Evolutionary conservation across 1,140 invertebrate genomes (phyloP).

Genomic region (Drosophila burlai): DNA sequence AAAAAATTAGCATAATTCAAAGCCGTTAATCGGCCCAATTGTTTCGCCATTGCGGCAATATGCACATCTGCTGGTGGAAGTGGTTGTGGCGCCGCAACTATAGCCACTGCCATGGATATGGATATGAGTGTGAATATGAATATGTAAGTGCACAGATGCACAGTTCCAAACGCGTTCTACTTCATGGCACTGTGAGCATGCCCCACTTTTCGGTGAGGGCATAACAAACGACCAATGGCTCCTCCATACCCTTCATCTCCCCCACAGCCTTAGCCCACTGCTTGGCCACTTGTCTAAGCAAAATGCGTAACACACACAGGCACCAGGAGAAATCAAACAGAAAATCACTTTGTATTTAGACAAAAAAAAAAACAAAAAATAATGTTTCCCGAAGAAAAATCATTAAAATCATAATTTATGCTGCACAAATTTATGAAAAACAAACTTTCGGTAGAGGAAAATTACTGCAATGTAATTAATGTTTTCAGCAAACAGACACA

Average conservation of each 20-base stretch:
- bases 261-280: neutral
- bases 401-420: conserved; percentile 24
- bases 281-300: conserved; percentile 42
- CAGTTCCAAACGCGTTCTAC: conserved; percentile 50
- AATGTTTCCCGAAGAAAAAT: conserved; percentile 10
- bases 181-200: conserved; percentile 53
- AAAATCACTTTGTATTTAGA: conserved; percentile 26
- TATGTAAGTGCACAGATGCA: conserved; percentile 35
- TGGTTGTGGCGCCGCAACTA: conserved; percentile 4
- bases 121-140: conserved; percentile 27
- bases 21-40: conserved; percentile 49
- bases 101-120: conserved; percentile 5
- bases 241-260: neutral
- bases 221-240: conserved; percentile 49
- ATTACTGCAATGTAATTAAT: conserved; percentile 43
- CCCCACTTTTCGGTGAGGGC: conserved; percentile 50
- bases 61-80: conserved; percentile 18
- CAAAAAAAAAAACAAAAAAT: conserved; percentile 2
- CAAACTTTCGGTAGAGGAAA: conserved; percentile 10
- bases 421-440: conserved; percentile 24
- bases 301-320: conserved; percentile 43
- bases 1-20: conserved; percentile 45
- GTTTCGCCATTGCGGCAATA: conserved; percentile 15
- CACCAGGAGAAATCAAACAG: conserved; percentile 28
- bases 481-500: conserved; percentile 22